Evolutionary conservation across 92 coral and sea anemone species (phyloP).

Genomic region (Galaxea fascicularis): DNA sequence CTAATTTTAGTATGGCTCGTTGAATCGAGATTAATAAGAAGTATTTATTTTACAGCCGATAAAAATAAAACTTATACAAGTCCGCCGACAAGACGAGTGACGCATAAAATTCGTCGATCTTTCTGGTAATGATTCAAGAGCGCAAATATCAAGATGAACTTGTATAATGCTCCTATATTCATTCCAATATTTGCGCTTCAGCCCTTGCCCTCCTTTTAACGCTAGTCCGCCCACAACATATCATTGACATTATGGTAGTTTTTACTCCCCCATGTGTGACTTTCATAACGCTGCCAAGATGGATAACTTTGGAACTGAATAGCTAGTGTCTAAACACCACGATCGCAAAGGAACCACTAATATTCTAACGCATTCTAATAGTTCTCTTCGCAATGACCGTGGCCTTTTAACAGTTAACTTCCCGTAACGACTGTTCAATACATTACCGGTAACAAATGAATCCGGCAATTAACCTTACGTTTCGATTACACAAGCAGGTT

Average conservation of each 20-base stretch:
- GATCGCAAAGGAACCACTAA: background rate
- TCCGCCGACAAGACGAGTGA: background rate
- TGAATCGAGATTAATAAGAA: background rate
- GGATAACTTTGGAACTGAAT: background rate
- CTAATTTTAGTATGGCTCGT: background rate
- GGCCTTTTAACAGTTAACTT: background rate
- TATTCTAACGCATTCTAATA: no score
- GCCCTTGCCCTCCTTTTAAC: background rate
- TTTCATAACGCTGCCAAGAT: background rate
- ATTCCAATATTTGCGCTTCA: background rate
- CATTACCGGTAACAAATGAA: slow-evolving; percentile 15
- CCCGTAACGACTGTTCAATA: background rate
- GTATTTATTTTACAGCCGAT: background rate
- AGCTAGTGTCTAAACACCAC: background rate
- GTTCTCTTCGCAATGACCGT: background rate
- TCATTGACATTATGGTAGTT: background rate
- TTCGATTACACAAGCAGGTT: background rate
- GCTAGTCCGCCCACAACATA: no score
- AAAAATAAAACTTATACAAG: background rate
- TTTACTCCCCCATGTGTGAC: background rate
- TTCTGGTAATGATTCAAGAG: background rate
- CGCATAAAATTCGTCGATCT: background rate
- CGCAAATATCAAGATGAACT: background rate
- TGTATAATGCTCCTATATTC: background rate
- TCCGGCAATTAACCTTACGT: background rate